Conservation (phyloP, 2,797 vertebrate species). For the Loris lydekkerianus region DNA sequence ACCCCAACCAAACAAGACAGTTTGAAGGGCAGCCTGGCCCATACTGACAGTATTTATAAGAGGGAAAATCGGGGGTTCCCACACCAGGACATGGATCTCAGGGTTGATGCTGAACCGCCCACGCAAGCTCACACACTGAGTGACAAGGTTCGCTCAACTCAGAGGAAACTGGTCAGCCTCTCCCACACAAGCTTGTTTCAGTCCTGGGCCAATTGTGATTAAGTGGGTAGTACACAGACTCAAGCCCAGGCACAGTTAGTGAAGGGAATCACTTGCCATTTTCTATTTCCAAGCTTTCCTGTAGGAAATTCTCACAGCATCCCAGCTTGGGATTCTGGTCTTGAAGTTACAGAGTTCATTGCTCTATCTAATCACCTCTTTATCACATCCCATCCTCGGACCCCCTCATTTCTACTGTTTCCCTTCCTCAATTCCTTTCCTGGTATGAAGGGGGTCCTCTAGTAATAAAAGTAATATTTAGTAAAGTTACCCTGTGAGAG, state of each 20-base stretch:
- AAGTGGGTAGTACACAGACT: neutral
- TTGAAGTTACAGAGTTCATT: neutral
- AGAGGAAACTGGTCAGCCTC: neutral
- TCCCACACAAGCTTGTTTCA: neutral
- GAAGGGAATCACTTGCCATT: neutral
- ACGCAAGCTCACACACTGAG: neutral
- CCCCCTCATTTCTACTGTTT: neutral
- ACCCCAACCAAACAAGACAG: neutral
- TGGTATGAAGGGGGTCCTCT: neutral
- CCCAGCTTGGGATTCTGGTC: neutral
- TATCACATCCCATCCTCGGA: neutral
- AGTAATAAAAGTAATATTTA: neutral
- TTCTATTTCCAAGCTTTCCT: constrained; percentile 25
- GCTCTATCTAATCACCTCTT: neutral
- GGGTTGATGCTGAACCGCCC: neutral
- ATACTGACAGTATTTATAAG: neutral
- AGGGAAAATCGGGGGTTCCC: neutral
- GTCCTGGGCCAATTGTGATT: neutral
- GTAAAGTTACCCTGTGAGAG: neutral
- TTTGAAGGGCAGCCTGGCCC: neutral
- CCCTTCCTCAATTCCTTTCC: neutral
- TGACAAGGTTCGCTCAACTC: neutral
- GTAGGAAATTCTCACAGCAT: neutral
- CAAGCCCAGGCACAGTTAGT: neutral
- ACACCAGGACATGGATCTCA: neutral